A percentile compares a stretch with the other conserved stretches of the same genome.
phyloP scores from a whole-genome alignment of 2,888 invertebrate genomes.

The Cerastis leucographa region DNA sequence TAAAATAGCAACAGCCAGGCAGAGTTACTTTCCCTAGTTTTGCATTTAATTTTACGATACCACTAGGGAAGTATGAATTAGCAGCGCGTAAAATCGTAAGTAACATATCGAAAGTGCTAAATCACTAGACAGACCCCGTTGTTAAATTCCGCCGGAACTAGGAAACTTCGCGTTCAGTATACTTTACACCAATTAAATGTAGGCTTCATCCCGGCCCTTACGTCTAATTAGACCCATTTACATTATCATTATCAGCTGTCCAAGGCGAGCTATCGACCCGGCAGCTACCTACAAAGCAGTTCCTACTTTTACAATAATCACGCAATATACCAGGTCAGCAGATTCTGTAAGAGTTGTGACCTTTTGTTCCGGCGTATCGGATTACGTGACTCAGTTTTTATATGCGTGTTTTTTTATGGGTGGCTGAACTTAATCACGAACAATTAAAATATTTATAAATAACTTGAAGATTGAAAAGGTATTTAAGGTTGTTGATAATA shows the following conservation, averaged over 20 bases:
- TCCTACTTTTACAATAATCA: slow-evolving; percentile 57
- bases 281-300: slow-evolving; percentile 13
- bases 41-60: neutral
- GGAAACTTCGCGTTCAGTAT: slow-evolving; percentile 36
- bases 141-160: slow-evolving; percentile 50
- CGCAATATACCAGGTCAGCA: slow-evolving; percentile 26
- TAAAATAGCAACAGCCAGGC: neutral
- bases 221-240: slow-evolving; percentile 21
- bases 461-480: neutral
- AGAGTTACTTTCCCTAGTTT: neutral
- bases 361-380: slow-evolving; percentile 41
- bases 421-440: neutral
- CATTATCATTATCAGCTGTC: slow-evolving; percentile 3
- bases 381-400: slow-evolving; percentile 21
- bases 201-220: slow-evolving; percentile 35
- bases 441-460: neutral
- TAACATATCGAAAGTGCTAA: neutral
- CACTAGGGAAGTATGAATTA: neutral
- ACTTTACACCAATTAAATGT: slow-evolving; percentile 46
- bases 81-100: neutral
- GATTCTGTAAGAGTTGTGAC: slow-evolving; percentile 10
- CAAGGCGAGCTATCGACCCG: slow-evolving; percentile 57
- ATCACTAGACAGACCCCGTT: neutral
- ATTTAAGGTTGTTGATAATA: neutral
- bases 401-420: neutral